Conservation (phyloP, 1,140 invertebrate genomes). For the Danaus melanippus region DNA sequence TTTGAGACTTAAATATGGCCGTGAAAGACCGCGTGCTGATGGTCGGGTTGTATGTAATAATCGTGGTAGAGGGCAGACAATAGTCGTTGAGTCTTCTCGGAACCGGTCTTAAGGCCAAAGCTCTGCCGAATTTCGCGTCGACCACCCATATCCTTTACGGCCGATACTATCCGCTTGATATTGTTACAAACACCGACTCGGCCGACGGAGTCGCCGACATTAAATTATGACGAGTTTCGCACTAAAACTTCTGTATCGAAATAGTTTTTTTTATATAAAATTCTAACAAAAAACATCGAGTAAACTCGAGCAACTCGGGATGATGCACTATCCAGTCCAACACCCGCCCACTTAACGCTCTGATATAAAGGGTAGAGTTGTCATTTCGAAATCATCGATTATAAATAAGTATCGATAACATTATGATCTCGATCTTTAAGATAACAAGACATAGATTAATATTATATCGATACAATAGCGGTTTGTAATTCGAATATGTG, state of each 20-base stretch:
- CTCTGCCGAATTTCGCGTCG: slow-evolving; percentile 62
- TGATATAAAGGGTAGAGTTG: slow-evolving; percentile 31
- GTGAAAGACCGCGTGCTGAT: slow-evolving; percentile 11
- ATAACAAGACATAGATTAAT: too few relatives aligned
- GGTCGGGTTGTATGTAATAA: slow-evolving; percentile 38
- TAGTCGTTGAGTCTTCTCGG: slow-evolving; percentile 53
- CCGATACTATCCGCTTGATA: slow-evolving; percentile 64
- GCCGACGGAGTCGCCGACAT: too few relatives aligned
- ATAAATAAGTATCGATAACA: not conserved
- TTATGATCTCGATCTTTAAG: not conserved
- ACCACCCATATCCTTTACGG: slow-evolving; percentile 49
- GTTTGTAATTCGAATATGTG: slow-evolving; percentile 22
- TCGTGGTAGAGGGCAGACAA: slow-evolving; percentile 51
- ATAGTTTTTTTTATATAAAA: too few relatives aligned
- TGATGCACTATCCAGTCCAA: slow-evolving; percentile 42
- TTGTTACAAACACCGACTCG: slow-evolving; percentile 43
- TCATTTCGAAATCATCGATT: slow-evolving; percentile 19
- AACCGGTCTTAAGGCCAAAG: slow-evolving; percentile 55
- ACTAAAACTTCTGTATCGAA: too few relatives aligned
- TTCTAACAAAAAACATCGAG: too few relatives aligned
- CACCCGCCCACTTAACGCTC: slow-evolving; percentile 40
- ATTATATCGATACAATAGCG: slow-evolving; percentile 23
- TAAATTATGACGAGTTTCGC: too few relatives aligned
- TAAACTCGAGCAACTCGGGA: slow-evolving; percentile 24
- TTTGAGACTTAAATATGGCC: too few relatives aligned